These are phyloP conservation scores for Sarcophaga rosellei DNA, from an alignment of 2,888 invertebrate species.

Conservation along the genomic window DNA sequence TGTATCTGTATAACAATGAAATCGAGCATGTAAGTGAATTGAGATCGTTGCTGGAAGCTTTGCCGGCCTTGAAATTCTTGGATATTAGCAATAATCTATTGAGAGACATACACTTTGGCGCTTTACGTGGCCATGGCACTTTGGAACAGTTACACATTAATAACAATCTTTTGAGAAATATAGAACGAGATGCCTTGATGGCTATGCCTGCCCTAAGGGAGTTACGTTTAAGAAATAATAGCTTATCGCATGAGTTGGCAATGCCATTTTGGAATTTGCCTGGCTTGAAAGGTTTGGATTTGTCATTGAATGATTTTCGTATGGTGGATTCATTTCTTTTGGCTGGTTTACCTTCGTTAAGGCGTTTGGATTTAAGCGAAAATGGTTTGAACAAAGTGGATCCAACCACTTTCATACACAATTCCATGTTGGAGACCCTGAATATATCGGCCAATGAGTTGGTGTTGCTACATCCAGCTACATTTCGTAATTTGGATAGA, in stretches of 20 bases:
- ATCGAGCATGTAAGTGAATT: slow-evolving; percentile 89
- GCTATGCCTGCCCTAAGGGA: slow-evolving; percentile 92
- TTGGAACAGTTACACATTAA: slow-evolving; percentile 91
- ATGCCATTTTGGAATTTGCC: slow-evolving; percentile 93
- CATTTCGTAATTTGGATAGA: slow-evolving; percentile 88
- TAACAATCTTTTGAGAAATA: slow-evolving; percentile 87
- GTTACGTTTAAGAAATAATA: slow-evolving; percentile 91
- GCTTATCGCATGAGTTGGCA: slow-evolving; percentile 87
- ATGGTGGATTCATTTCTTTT: slow-evolving; percentile 88
- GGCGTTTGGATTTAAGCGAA: slow-evolving; percentile 89
- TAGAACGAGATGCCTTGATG: slow-evolving; percentile 90
- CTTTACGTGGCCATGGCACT: slow-evolving; percentile 89
- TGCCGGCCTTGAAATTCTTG: slow-evolving; percentile 89
- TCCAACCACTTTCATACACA: slow-evolving; percentile 87
- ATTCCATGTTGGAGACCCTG: slow-evolving; percentile 88
- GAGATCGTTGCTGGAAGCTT: slow-evolving; percentile 87
- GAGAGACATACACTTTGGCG: slow-evolving; percentile 89
- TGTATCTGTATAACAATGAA: slow-evolving; percentile 89
- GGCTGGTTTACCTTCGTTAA: slow-evolving; percentile 87
- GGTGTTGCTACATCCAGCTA: slow-evolving; percentile 87
- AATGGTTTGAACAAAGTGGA: slow-evolving; percentile 88
- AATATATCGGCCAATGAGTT: slow-evolving; percentile 91
- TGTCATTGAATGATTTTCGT: slow-evolving; percentile 88
- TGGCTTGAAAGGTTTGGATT: slow-evolving; percentile 90
- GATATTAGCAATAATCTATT: slow-evolving; percentile 91